Conservation (phyloP, 2,113 vertebrate species). For the Salminus brasiliensis region DNA sequence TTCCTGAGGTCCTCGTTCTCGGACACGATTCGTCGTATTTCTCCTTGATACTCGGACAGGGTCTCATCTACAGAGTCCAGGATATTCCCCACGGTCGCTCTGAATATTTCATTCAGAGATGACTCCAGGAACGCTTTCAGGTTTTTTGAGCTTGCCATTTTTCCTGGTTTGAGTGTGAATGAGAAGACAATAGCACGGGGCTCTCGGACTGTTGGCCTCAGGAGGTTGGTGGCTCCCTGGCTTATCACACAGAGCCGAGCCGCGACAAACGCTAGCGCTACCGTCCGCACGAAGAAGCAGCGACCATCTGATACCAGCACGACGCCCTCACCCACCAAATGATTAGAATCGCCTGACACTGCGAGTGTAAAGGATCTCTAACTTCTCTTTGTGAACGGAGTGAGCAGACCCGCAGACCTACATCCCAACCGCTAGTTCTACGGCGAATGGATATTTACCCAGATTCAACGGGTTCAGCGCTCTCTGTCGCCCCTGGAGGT, state of each 20-base stretch:
- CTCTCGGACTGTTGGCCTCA: background rate
- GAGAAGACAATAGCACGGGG: background rate
- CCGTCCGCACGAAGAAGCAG: background rate
- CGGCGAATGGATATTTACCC: no score
- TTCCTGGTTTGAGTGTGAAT: conserved; percentile 29
- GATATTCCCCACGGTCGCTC: conserved; percentile 74
- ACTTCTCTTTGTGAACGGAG: background rate
- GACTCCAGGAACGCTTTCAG: conserved; percentile 71
- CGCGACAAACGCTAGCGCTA: background rate
- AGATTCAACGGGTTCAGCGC: background rate
- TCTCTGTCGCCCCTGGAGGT: background rate
- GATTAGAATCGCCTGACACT: no score
- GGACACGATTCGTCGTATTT: conserved; percentile 66
- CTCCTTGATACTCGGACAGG: conserved; percentile 69
- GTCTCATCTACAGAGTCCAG: conserved; percentile 74
- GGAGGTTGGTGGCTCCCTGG: background rate
- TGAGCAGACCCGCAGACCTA: background rate
- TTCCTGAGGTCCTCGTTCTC: conserved; percentile 74
- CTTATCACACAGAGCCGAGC: background rate
- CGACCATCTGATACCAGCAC: background rate
- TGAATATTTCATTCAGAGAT: conserved; percentile 75
- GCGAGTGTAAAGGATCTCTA: no score
- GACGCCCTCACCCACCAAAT: background rate
- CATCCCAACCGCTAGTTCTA: background rate
- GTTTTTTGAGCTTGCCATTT: conserved; percentile 65